These are phyloP conservation scores for Otis tarda DNA, from an alignment of 2,113 vertebrate species.

Conservation along the genomic window DNA sequence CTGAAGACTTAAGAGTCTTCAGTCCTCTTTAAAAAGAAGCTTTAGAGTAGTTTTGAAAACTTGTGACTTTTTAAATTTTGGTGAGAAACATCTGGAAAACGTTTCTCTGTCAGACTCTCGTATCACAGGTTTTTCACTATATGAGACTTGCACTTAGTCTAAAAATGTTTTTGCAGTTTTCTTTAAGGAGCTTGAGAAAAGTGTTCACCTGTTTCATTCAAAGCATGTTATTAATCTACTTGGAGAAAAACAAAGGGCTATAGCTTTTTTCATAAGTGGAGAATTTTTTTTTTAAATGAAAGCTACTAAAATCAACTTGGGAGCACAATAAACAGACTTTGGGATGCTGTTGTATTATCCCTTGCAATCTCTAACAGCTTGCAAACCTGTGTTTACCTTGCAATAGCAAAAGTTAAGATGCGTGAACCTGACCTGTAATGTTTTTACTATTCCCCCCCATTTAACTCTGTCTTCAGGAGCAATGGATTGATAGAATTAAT, in stretches of 20 bases:
- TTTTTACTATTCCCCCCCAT: neutral
- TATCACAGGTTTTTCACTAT: neutral
- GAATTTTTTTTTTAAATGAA: neutral
- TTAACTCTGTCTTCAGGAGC: neutral
- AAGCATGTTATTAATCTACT: neutral
- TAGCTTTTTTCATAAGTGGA: neutral
- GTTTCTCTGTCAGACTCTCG: fast-evolving
- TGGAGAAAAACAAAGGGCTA: neutral
- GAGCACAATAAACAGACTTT: neutral
- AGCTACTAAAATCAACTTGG: neutral
- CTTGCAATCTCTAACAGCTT: neutral
- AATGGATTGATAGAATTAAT: neutral
- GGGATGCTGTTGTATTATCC: too few relatives aligned
- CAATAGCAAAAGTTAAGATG: neutral
- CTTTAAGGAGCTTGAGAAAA: neutral
- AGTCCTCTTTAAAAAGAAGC: neutral
- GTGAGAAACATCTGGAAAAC: neutral
- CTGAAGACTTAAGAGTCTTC: neutral
- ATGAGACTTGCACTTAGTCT: neutral
- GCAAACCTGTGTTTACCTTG: neutral
- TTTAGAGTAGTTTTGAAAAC: neutral
- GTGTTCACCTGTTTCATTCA: neutral
- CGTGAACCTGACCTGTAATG: fast-evolving
- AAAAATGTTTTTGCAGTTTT: neutral
- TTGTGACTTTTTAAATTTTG: neutral